Base-by-base conservation (phyloP, 2,888 invertebrate genomes). In the Adelphocoris suturalis region DNA sequence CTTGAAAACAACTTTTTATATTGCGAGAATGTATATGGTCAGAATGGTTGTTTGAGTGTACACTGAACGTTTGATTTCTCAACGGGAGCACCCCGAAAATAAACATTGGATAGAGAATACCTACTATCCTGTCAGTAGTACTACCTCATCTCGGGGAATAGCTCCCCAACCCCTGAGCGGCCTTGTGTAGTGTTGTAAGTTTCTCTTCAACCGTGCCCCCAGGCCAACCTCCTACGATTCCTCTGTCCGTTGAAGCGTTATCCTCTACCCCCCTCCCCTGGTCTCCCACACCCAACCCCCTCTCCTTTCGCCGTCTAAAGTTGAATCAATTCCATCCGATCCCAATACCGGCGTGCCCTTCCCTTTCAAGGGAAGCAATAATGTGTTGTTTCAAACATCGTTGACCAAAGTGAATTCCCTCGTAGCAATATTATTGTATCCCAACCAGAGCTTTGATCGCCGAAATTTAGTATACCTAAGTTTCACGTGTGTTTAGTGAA, bases 391-490 rank as follows among this genome's bases (percentile, higher is more conserved):
- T 85, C 85, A 85, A 57, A 85, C 85, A 57, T 85, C 61, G 85
- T 85, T 85, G 85, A 85, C 85, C 85, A 19, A 61, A 85, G 57
- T 57, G 85, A 85, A 85, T 85, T 85, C 85, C 85, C 37, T 27
- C 82, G 52, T 68, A 23, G 68, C 23, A 68, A 23, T 23, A 68
- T 23, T 68, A 68, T 23, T 68, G 23, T 68, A 68, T 16, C 68
- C 27, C 68, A 9, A 27, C 27, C 68, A 7, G 7, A 57, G 57
- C 19, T 14, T 16, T 37, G 37, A 37, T 4, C 37, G 3, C 37
- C 37, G 37, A 37, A 37, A 37, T 37, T 37, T 37, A 37, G 37
- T 37, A 37, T 7, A 37, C 37, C 37, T 37, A 37, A 37, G 37
- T 37, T 37, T 7, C 37, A 37, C 37, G 37, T 4, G 7, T 37